Evolutionary conservation across 2,113 vertebrate species (phyloP), one percentile per base, ranked within the genome.

Genomic region (Nymphicus hollandicus): DNA sequence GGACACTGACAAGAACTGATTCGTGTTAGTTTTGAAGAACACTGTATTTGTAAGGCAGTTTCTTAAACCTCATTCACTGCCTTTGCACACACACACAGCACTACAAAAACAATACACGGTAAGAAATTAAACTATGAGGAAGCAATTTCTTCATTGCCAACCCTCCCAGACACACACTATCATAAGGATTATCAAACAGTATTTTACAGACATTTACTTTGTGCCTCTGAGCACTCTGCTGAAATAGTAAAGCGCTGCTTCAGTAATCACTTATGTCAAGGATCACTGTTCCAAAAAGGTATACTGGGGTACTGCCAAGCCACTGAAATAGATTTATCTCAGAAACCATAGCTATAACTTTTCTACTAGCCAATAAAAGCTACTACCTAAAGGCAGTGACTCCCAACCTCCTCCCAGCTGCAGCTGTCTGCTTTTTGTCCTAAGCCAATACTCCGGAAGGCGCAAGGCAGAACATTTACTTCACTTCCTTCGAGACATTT

Each of bases 401-500:
- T 68, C 28, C 50, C 71, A 88, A 23, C n/a, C 28, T 68, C 39
- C 19, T 73, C 64, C 37, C 64, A 92, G 11, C 11, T 44, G n/a
- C 41, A 66, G 23, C 50, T 77, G 43, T 41, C 53, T 56, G 29
- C 18, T 49, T 49, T 69, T 39, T 66, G n/a, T 23, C 11, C 6
- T 28, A 60, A 86, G 13, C 31, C 39, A 17, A 29, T 7, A 68
- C 9, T n/a, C 10, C 4, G 1, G 5, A 28, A 58, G 24, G 46
- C 33, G 39, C 41, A 50, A 70, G 73, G 55, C 28, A 78, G 60
- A 79, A 52, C 2, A 7, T 11, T 61, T 10, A 27, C 5, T 66
- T 74, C 12, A 13, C 18, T 41, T 63, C 53, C 61, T 74, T n/a
- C 6, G 11, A 64, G 60, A 61, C 0, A 0, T 16, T 13, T 61